phyloP scores from a whole-genome alignment of 2,113 vertebrate genomes.

The Micronycteris hirsuta region DNA sequence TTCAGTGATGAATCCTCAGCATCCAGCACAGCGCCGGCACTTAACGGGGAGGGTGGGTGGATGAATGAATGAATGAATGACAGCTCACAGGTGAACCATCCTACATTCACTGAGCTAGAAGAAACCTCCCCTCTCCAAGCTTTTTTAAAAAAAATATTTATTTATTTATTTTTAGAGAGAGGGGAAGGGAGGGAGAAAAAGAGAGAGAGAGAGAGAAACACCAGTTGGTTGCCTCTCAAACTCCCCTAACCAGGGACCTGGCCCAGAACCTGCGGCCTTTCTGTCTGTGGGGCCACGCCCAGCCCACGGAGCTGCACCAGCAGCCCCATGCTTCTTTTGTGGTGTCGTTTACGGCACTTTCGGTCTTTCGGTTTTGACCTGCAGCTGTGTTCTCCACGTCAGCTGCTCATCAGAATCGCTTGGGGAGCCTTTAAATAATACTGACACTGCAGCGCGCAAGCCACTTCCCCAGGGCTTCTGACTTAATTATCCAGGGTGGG shows the following conservation, averaged over 20 bases:
- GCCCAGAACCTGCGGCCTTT: no score
- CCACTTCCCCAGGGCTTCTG: background rate
- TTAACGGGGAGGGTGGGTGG: background rate
- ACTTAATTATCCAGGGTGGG: background rate
- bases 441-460: background rate
- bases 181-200: no score
- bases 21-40: background rate
- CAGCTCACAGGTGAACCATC: background rate
- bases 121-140: no score
- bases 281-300: no score
- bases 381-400: background rate
- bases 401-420: background rate
- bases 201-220: no score
- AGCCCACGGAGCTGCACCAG: no score
- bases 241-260: no score
- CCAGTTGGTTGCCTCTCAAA: no score
- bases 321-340: background rate
- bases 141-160: no score
- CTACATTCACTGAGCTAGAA: background rate
- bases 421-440: background rate
- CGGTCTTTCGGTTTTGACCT: background rate
- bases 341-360: background rate
- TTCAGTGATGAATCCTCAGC: background rate
- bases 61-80: background rate
- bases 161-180: no score